phyloP scores from a whole-genome alignment of 2,113 vertebrate genomes.

The Heptranchias perlo region DNA sequence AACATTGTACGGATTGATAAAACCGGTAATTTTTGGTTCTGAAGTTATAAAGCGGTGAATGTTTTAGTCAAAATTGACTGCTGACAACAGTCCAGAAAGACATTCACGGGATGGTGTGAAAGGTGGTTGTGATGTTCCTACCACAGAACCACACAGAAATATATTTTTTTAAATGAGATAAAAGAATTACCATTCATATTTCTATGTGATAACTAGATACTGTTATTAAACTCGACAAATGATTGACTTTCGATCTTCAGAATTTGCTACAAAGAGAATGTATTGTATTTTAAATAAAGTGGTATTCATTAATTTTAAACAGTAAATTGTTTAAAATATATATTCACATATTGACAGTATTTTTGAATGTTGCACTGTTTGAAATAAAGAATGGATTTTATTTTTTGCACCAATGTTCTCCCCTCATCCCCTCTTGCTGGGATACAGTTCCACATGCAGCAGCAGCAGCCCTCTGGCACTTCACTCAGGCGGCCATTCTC shows the following conservation, averaged over 20 bases:
- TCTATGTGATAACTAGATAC: not conserved
- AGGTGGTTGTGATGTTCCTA: not conserved
- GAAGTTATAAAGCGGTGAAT: not conserved
- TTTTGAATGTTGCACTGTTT: not conserved
- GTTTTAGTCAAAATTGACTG: not conserved
- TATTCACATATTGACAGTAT: not conserved
- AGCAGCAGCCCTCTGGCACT: too few relatives aligned
- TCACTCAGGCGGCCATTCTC: too few relatives aligned
- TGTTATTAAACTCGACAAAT: not conserved
- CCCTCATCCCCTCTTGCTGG: too few relatives aligned
- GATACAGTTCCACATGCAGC: too few relatives aligned
- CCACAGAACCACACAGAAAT: not conserved
- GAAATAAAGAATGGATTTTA: not conserved
- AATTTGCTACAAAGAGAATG: not conserved
- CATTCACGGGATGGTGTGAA: not conserved
- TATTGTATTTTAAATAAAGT: not conserved
- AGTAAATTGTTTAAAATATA: not conserved
- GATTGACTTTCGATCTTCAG: not conserved
- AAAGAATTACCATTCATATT: not conserved
- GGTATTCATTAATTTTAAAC: not conserved
- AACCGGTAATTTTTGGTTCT: not conserved
- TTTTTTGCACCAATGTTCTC: not conserved
- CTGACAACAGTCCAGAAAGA: not conserved
- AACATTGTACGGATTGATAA: not conserved
- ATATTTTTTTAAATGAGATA: too few relatives aligned